Base-by-base conservation (phyloP, 1,140 invertebrate species). In the Drosophila orena region DNA sequence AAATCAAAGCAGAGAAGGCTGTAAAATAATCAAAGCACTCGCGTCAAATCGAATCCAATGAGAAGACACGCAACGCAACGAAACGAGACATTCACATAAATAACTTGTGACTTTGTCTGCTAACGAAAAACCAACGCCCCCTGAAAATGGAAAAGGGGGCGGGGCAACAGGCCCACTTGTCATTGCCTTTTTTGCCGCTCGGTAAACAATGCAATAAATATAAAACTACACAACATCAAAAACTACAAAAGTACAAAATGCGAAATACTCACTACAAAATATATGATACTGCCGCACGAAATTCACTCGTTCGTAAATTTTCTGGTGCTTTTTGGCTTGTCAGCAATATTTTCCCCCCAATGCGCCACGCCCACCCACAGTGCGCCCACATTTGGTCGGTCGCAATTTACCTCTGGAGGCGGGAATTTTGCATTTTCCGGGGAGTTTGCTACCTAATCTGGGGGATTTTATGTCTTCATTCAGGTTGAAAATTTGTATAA, bases 11-110 rank as follows among this genome's bases (percentile, higher is more conserved):
- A 27, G 56, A 62, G 46, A 66, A 61, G 46, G 60, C 52, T 79
- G 56, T 61, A 79, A 55, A 75, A 62, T 79, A 79, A 81, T 84
- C 76, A 79, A 79, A 79, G 56, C 56, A 40, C 46, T 69, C 43
- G 38, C 53, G 40, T 34, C 53, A 58, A 74, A 61, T 49, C 24
- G 68, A 50, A 43, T 56, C 46, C 55, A 42, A 44, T 38, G 34
- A 10, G 44, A 3, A 60, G 24, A 37, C 22, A 46, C n/a, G 44
- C 44, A 60, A 46, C n/a, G 44, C 44, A 60, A 17, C 40, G 12
- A 4, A 5, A 6, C 14, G 12, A 22, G 4, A 20, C 22, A 2
- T 11, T 27, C 59, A 24, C 44, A 66, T 66, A 65, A 52, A 66
- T 52, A 66, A 66, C 44, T 7, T 6, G 11, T 10, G 15, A 35